Conservation (phyloP, 2,888 invertebrate species). For the Spisula solida region DNA sequence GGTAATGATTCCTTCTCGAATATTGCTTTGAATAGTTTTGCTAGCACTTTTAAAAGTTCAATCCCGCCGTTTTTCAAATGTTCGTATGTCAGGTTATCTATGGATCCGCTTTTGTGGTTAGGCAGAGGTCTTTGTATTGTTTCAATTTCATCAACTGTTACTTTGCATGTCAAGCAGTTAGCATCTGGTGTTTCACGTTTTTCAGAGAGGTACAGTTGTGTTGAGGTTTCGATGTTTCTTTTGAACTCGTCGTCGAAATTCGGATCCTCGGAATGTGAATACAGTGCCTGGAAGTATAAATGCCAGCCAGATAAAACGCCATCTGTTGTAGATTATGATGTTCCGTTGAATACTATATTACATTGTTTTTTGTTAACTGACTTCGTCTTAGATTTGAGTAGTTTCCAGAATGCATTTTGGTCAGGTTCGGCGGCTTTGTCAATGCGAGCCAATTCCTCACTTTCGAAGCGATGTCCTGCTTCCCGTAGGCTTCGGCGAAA, state of each 20-base stretch:
- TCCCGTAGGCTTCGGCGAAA: neutral
- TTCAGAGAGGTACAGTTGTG: no score
- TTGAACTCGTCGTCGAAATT: neutral
- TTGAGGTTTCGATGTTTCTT: no score
- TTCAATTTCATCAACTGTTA: no score
- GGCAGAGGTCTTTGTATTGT: neutral
- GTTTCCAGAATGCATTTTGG: neutral
- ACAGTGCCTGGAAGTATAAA: neutral
- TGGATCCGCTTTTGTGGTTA: neutral
- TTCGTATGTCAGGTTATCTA: neutral
- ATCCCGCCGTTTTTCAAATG: neutral
- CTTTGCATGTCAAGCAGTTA: no score
- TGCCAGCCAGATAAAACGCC: neutral
- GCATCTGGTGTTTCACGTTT: no score
- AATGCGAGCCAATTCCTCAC: neutral
- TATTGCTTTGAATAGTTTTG: neutral
- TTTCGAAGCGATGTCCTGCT: neutral
- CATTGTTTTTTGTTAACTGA: neutral
- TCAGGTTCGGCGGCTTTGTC: neutral
- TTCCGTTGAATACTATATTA: neutral
- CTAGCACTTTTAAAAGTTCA: neutral
- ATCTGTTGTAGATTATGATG: neutral
- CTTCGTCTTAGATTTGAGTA: neutral
- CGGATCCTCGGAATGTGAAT: neutral
- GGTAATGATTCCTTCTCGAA: neutral